Conservation (phyloP, 2,113 vertebrate genomes). For the Cynoglossus semilaevis region DNA sequence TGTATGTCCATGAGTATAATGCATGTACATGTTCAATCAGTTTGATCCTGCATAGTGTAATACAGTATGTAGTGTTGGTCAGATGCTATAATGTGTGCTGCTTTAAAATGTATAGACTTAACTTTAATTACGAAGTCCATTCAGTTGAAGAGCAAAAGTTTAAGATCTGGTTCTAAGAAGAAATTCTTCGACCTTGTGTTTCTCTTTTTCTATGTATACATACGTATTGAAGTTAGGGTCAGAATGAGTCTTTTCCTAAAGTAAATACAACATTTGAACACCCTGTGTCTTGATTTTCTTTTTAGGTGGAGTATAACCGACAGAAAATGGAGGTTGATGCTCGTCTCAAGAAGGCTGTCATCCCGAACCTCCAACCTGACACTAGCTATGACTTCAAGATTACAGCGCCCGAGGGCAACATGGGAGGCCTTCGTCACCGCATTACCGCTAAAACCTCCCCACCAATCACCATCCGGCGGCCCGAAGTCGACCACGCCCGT, state of each 20-base stretch:
- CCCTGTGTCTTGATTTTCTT: neutral
- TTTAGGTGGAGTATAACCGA: conserved; percentile 90
- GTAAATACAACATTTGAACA: no score
- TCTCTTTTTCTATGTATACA: no score
- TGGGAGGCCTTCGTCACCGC: conserved; percentile 92
- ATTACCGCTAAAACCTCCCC: conserved; percentile 91
- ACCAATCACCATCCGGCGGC: conserved; percentile 83
- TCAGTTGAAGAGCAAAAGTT: no score
- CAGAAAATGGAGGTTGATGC: conserved; percentile 90
- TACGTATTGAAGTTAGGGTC: no score
- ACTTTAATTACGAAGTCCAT: neutral
- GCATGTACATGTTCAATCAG: neutral
- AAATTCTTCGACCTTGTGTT: no score
- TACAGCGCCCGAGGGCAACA: conserved; percentile 87
- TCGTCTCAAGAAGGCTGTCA: conserved; percentile 88
- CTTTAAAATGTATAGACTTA: neutral
- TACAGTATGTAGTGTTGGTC: neutral
- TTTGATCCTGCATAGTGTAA: neutral
- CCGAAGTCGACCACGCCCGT: conserved; percentile 84
- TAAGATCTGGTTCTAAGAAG: no score
- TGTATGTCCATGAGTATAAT: conserved; percentile 67
- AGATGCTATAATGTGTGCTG: neutral
- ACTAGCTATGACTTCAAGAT: conserved; percentile 94
- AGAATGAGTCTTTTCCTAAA: no score
- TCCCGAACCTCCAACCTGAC: conserved; percentile 88